Conservation (phyloP, 2,888 invertebrate genomes). For the Campoplex capitator region DNA sequence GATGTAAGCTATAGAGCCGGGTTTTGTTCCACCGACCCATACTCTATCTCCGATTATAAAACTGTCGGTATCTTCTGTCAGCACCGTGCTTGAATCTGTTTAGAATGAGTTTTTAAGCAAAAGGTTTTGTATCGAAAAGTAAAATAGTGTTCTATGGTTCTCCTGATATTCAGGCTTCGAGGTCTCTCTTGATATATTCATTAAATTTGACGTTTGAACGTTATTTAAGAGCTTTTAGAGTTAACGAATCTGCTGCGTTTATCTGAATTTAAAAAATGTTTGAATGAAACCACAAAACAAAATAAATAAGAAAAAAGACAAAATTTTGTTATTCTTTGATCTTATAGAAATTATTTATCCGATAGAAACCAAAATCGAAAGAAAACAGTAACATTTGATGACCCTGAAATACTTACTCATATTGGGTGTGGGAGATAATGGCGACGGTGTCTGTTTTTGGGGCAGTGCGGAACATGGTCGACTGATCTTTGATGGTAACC, state of each 20-base stretch:
- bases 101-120: not conserved
- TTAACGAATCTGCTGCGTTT: not conserved
- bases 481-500: constrained; percentile 89
- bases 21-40: constrained; percentile 96
- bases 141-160: no score
- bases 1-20: constrained; percentile 96
- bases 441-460: constrained; percentile 89
- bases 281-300: not conserved
- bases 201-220: no score
- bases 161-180: no score
- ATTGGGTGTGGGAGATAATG: constrained; percentile 84
- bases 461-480: constrained; percentile 88
- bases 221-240: no score
- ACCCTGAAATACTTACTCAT: constrained; percentile 69
- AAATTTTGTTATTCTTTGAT: not conserved
- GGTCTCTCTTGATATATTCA: no score
- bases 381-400: not conserved
- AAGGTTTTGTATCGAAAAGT: not conserved
- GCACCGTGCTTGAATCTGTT: constrained; percentile 92
- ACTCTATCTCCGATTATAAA: constrained; percentile 98
- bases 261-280: not conserved
- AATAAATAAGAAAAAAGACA: not conserved
- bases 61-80: constrained; percentile 96
- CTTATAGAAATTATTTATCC: not conserved
- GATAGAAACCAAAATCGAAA: not conserved